phyloP scores from a whole-genome alignment of 2,888 invertebrate species.

The Hirtodrosophila alboralis region DNA sequence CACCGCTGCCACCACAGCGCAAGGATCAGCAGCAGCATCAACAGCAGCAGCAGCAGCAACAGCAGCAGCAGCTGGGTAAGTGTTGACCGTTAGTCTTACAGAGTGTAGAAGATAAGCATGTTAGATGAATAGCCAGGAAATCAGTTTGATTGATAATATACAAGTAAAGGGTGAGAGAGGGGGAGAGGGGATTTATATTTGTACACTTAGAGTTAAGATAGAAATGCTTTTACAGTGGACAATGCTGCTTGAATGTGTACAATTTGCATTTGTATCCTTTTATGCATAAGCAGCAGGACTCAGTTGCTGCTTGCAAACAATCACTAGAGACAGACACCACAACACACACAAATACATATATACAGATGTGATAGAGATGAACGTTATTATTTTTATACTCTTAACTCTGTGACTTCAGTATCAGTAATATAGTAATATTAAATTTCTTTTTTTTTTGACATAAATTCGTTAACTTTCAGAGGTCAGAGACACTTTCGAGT shows the following conservation, averaged over 20 bases:
- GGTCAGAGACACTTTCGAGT: too few relatives aligned
- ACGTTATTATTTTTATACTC: too few relatives aligned
- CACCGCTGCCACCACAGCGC: slow-evolving; percentile 72
- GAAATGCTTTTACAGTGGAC: slow-evolving; percentile 37
- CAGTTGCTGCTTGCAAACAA: slow-evolving; percentile 43
- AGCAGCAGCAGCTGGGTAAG: slow-evolving; percentile 74
- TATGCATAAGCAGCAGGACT: slow-evolving; percentile 56
- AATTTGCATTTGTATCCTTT: slow-evolving; percentile 74
- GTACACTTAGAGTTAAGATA: slow-evolving; percentile 58
- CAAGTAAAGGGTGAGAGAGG: slow-evolving; percentile 9
- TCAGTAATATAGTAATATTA: too few relatives aligned
- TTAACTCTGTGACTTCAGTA: too few relatives aligned
- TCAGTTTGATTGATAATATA: slow-evolving; percentile 82
- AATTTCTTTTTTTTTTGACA: too few relatives aligned
- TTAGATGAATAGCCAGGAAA: slow-evolving; percentile 58
- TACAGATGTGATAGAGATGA: too few relatives aligned
- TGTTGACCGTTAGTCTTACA: slow-evolving; percentile 54
- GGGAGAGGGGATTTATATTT: slow-evolving; percentile 5
- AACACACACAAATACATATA: slow-evolving; percentile 22
- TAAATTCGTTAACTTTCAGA: too few relatives aligned
- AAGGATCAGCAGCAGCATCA: slow-evolving; percentile 73
- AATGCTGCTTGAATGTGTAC: slow-evolving; percentile 50
- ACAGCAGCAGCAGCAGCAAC: slow-evolving; percentile 60
- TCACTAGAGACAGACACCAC: slow-evolving; percentile 26
- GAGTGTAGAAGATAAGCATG: slow-evolving; percentile 32